Percentiles rank a stretch among this genome's conserved stretches.
Evolutionary conservation across 1,140 invertebrate species (phyloP).

Genomic region (Lepidurus apus): DNA sequence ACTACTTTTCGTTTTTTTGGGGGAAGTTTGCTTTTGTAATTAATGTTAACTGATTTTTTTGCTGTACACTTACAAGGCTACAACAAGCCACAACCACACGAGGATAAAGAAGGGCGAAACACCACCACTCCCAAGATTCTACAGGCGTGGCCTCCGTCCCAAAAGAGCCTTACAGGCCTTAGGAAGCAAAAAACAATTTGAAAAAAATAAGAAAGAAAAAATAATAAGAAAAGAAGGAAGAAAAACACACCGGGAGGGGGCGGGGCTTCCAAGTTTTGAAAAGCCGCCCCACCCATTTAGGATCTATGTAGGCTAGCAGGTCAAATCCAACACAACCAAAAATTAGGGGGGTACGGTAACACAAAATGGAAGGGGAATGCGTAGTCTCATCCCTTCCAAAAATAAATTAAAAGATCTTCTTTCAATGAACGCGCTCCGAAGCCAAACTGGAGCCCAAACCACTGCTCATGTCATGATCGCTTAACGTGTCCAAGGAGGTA

Average conservation of each 20-base stretch:
- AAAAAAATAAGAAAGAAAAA: not conserved
- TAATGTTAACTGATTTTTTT: not conserved
- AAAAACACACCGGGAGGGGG: constrained; percentile 13
- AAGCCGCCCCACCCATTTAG: not conserved
- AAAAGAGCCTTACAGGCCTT: not conserved
- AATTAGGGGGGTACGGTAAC: not conserved
- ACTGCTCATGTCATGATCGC: constrained; percentile 34
- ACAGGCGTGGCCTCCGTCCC: not conserved
- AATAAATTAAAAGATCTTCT: not conserved
- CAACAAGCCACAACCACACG: constrained; percentile 20
- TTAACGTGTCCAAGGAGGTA: constrained; percentile 32
- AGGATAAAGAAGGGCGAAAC: not conserved
- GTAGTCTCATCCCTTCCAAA: not conserved
- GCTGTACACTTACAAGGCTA: constrained; percentile 14
- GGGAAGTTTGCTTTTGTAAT: not conserved
- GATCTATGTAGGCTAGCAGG: constrained; percentile 21
- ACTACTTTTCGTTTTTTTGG: not conserved
- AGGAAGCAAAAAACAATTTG: not conserved
- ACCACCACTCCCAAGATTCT: constrained; percentile 7
- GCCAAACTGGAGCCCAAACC: constrained; percentile 34
- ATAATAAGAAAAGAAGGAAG: not conserved
- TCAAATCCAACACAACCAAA: constrained; percentile 17
- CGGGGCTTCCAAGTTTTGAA: not conserved
- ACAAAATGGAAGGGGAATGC: not conserved
- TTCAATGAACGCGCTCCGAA: constrained; percentile 25